Conservation (phyloP, 2,797 vertebrate genomes). For the Gymnopithys bicolor region DNA sequence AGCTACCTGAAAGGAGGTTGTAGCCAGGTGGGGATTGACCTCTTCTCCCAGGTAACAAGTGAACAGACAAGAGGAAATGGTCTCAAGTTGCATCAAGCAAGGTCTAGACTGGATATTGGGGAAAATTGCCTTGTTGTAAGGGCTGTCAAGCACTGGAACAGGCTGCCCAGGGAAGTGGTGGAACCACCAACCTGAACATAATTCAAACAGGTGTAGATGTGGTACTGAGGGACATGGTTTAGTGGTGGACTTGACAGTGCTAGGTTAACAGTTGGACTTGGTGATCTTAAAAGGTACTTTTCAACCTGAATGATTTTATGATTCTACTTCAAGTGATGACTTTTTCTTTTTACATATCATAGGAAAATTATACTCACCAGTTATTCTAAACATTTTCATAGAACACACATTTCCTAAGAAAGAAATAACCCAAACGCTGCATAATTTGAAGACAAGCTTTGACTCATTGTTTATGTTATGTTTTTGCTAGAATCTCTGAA, state of each 20-base stretch:
- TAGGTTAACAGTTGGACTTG: not conserved
- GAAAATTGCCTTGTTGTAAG: not conserved
- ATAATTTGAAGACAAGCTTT: not conserved
- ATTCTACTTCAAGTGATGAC: not conserved
- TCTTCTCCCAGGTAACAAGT: not conserved
- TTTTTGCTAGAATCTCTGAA: not conserved
- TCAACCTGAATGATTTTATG: not conserved
- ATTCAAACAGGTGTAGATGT: not conserved
- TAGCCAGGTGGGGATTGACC: not conserved
- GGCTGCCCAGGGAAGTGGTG: not conserved
- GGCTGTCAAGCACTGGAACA: not conserved
- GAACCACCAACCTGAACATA: not conserved
- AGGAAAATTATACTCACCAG: not conserved
- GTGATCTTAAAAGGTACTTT: not conserved
- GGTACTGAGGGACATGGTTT: not conserved
- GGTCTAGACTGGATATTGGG: not conserved
- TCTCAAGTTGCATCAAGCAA: rapidly evolving
- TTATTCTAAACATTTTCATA: not conserved
- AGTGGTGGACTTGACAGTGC: not conserved
- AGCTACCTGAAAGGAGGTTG: not conserved
- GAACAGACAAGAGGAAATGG: not conserved
- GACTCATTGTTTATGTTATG: not conserved
- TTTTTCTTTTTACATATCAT: not conserved
- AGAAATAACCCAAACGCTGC: not conserved
- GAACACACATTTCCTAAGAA: not conserved